Conservation (phyloP, 2,113 vertebrate genomes). For the Alethe castanea region DNA sequence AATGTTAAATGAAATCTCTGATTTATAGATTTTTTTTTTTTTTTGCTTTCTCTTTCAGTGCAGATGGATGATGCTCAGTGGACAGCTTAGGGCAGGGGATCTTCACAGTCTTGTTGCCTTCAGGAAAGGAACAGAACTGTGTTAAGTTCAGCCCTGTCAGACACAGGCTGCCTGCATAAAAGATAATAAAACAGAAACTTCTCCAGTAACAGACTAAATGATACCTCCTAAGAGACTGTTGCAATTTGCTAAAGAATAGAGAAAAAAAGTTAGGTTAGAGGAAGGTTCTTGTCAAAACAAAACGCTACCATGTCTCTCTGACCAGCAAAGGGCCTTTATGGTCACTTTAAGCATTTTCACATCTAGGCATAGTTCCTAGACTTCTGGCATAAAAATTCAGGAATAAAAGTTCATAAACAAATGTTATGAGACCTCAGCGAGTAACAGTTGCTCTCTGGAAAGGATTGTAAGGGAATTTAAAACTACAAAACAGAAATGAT, state of each 20-base stretch:
- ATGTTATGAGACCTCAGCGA: neutral
- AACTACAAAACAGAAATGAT: neutral
- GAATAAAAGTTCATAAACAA: neutral
- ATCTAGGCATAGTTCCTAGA: neutral
- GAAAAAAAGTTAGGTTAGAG: neutral
- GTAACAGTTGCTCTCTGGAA: neutral
- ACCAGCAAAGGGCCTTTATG: neutral
- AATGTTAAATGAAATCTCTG: neutral
- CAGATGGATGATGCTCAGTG: neutral
- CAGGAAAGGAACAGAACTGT: neutral
- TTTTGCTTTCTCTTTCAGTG: neutral
- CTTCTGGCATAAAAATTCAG: neutral
- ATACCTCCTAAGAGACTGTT: neutral
- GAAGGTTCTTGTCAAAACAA: neutral
- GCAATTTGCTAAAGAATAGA: slow-evolving; percentile 17
- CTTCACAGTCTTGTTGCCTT: neutral
- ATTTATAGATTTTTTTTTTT: neutral
- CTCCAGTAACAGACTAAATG: neutral
- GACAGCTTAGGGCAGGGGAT: neutral
- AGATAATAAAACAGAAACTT: slow-evolving; percentile 15
- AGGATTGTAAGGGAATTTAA: neutral
- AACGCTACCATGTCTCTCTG: neutral
- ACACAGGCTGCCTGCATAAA: neutral
- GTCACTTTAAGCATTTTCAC: neutral
- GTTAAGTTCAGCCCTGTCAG: neutral